A percentile compares a stretch with the other conserved stretches of the same genome.
Evolutionary conservation across 1,140 invertebrate genomes (phyloP).

Genomic region (Bombus soroeensis): DNA sequence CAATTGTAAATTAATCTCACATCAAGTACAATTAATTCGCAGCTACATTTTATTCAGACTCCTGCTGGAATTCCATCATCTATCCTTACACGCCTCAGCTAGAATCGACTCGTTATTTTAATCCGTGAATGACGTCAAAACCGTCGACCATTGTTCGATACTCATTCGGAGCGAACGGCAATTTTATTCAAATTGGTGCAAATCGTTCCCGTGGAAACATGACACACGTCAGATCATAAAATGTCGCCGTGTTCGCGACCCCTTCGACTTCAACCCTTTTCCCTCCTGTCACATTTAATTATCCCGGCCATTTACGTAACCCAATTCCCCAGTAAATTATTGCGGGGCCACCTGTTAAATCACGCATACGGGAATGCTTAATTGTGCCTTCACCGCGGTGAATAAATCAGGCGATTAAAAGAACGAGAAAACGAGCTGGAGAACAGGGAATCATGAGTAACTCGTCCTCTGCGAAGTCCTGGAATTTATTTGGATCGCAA

Average conservation of each 20-base stretch:
- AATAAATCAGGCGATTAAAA: conserved; percentile 37
- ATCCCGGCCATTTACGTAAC: conserved; percentile 32
- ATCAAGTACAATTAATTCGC: background rate
- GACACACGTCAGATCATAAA: conserved; percentile 4
- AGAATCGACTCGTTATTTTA: conserved; percentile 18
- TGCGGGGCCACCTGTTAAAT: conserved; percentile 36
- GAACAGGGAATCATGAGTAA: background rate
- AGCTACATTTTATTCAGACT: background rate
- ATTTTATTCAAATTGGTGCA: conserved; percentile 19
- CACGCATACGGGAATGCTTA: conserved; percentile 31
- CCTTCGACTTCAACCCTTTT: conserved; percentile 16
- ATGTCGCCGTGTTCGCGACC: no score
- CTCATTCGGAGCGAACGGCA: background rate
- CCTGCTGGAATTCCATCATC: background rate
- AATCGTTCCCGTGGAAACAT: background rate
- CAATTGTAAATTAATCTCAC: background rate
- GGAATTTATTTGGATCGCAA: no score
- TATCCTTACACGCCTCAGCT: background rate
- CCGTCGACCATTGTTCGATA: background rate
- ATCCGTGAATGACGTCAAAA: background rate
- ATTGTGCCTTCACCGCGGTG: conserved; percentile 6
- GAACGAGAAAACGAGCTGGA: background rate
- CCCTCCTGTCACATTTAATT: conserved; percentile 21
- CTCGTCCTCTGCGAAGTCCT: background rate
- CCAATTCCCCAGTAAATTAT: conserved; percentile 41